These are phyloP conservation scores for Athalia cordata DNA, from an alignment of 2,888 invertebrate species.

Conservation along the genomic window DNA sequence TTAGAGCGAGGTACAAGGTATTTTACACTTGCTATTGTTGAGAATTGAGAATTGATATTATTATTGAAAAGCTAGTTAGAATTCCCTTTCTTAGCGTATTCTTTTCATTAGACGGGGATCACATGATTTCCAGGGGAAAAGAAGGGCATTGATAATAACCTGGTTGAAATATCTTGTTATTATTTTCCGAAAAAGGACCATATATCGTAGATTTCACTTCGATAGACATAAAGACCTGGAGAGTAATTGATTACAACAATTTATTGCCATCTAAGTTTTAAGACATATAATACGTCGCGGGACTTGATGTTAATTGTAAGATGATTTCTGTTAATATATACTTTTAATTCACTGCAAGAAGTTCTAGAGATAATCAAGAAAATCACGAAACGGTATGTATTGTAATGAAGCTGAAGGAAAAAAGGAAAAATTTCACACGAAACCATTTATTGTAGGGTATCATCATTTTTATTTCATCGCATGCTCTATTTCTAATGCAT, in stretches of 20 bases:
- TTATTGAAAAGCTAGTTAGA: no score
- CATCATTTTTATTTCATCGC: slow-evolving; percentile 15
- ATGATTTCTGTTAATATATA: slow-evolving; percentile 31
- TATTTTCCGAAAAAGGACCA: not conserved
- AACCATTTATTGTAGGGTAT: slow-evolving; percentile 13
- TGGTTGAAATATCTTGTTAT: slow-evolving; percentile 1
- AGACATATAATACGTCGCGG: slow-evolving; percentile 43
- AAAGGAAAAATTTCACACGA: slow-evolving; percentile 37
- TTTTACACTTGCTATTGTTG: no score
- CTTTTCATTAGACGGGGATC: slow-evolving; percentile 1
- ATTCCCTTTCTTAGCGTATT: not conserved
- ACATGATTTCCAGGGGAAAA: not conserved
- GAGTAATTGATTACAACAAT: slow-evolving; percentile 31
- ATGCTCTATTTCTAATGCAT: slow-evolving; percentile 18
- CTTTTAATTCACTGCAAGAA: slow-evolving; percentile 43
- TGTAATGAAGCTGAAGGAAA: slow-evolving; percentile 17
- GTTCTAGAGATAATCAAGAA: slow-evolving; percentile 44
- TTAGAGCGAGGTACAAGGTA: not conserved
- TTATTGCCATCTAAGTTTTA: slow-evolving; percentile 38
- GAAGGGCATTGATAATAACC: not conserved
- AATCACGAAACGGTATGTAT: slow-evolving; percentile 42
- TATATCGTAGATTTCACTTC: slow-evolving; percentile 8
- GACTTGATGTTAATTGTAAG: slow-evolving; percentile 44
- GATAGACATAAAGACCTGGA: slow-evolving; percentile 14
- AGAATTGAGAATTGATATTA: no score